These are phyloP conservation scores for Ibidorhyncha struthersii DNA, from an alignment of 2,113 vertebrate genomes.

Conservation along the genomic window DNA sequence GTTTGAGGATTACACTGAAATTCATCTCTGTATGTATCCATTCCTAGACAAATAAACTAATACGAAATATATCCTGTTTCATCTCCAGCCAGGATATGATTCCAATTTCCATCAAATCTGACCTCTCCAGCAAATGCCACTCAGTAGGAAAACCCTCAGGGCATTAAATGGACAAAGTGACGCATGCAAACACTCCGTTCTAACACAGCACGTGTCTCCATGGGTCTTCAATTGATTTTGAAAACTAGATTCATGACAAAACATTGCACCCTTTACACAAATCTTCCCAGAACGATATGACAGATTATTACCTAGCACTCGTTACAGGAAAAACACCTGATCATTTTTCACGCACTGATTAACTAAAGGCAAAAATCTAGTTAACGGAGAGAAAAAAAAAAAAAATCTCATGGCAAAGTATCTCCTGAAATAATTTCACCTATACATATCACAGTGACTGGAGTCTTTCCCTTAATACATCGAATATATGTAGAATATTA, in stretches of 20 bases:
- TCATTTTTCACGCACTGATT: background rate
- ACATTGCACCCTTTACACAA: background rate
- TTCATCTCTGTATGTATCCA: background rate
- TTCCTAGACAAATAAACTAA: background rate
- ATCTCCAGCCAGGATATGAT: background rate
- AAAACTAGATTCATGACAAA: background rate
- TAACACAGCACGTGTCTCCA: background rate
- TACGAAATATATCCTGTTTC: background rate
- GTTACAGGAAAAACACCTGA: background rate
- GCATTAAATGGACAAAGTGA: background rate
- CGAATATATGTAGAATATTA: background rate
- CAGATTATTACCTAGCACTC: background rate
- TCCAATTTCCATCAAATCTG: background rate
- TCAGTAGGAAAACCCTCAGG: background rate
- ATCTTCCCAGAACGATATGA: background rate
- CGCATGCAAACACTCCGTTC: background rate
- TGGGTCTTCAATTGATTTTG: background rate
- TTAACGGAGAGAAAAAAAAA: background rate
- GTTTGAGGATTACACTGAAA: conserved; percentile 5
- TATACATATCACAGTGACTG: background rate
- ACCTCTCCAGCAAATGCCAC: background rate
- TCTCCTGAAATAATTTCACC: background rate
- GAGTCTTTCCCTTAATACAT: background rate
- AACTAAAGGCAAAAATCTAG: background rate
- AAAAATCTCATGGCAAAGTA: background rate